phyloP scores from a whole-genome alignment of 1,140 invertebrate genomes.

The Drosophila sp. region DNA sequence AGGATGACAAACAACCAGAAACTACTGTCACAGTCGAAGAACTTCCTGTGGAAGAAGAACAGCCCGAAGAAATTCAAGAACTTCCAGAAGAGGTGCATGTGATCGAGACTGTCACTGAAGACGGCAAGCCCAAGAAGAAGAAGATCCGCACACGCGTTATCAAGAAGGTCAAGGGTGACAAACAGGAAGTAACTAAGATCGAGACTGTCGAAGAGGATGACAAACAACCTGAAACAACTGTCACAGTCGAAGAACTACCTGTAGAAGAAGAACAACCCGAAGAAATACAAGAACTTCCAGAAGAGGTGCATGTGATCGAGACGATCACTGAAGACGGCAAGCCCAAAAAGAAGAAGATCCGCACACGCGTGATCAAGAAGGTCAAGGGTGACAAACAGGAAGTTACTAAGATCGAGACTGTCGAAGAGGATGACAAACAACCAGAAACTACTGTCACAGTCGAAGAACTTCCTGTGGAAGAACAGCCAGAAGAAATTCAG shows the following conservation, averaged over 20 bases:
- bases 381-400: slow-evolving; percentile 10
- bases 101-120: background rate
- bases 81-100: background rate
- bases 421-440: slow-evolving; percentile 1
- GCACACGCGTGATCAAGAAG: slow-evolving; percentile 5
- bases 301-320: background rate
- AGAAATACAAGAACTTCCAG: slow-evolving; percentile 1
- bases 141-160: slow-evolving; percentile 9
- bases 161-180: slow-evolving; percentile 13
- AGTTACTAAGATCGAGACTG: slow-evolving; percentile 9
- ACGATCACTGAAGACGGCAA: background rate
- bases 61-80: slow-evolving; percentile 23
- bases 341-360: slow-evolving; percentile 7
- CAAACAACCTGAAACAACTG: background rate
- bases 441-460: slow-evolving; percentile 5
- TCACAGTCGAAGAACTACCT: background rate
- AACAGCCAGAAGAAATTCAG: background rate
- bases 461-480: background rate
- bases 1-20: slow-evolving; percentile 66
- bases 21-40: slow-evolving; percentile 67
- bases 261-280: background rate
- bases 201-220: slow-evolving; percentile 5
- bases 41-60: slow-evolving; percentile 39
- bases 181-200: slow-evolving; percentile 10
- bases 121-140: slow-evolving; percentile 7